Conservation (phyloP, 2,113 vertebrate species). For the Limanda limanda region DNA sequence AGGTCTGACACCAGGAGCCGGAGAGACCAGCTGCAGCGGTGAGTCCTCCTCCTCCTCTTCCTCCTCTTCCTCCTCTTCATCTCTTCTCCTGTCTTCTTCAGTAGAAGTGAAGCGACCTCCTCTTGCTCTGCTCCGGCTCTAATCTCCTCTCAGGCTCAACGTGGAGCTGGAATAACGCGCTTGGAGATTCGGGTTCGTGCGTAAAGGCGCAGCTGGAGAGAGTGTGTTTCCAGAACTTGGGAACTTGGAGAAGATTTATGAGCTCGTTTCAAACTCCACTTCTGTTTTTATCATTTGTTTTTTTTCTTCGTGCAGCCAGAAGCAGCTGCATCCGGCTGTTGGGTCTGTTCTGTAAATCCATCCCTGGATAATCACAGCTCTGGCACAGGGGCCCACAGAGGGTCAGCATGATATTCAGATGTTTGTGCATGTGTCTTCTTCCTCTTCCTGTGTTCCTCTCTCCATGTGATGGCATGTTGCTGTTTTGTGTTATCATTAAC, state of each 20-base stretch:
- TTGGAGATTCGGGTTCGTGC: not conserved
- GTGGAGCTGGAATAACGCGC: not conserved
- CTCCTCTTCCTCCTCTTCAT: no score
- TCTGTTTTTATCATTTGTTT: not conserved
- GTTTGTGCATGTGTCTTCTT: no score
- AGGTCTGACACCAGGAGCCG: conserved; percentile 11
- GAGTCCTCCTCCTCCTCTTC: conserved; percentile 19
- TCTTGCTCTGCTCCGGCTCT: no score
- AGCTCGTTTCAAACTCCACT: not conserved
- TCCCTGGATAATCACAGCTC: not conserved
- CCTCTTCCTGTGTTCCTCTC: no score
- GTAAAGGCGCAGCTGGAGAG: conserved; percentile 43
- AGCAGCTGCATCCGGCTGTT: not conserved
- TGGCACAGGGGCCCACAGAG: not conserved
- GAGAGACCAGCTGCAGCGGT: conserved; percentile 35
- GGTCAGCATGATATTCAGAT: not conserved
- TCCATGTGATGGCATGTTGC: not conserved
- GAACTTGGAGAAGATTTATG: not conserved
- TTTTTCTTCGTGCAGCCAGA: not conserved
- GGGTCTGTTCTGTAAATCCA: not conserved
- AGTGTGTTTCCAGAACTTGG: not conserved
- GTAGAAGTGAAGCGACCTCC: not conserved
- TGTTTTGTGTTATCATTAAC: not conserved
- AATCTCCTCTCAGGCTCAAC: not conserved
- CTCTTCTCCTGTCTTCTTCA: no score